phyloP scores from a whole-genome alignment of 92 coral and sea anemone genomes.

The Scolanthus callimorphus region DNA sequence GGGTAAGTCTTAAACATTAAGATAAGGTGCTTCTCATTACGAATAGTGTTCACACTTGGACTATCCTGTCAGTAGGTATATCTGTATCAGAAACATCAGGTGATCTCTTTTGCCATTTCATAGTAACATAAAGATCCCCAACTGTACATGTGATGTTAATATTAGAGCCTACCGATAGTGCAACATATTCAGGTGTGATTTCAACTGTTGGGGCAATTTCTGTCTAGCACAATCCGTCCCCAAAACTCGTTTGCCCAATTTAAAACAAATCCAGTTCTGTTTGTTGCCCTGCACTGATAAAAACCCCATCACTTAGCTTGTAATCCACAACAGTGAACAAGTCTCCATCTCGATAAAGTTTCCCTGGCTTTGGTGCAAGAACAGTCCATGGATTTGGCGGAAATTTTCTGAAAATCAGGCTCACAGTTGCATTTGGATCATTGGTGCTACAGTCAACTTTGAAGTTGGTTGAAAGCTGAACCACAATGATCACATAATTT shows the following conservation, averaged over 20 bases:
- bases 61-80: not conserved
- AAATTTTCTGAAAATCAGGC: not conserved
- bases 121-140: too few relatives aligned
- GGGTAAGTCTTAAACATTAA: constrained; percentile 9
- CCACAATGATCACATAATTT: not conserved
- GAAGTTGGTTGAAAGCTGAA: not conserved
- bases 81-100: not conserved
- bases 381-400: not conserved
- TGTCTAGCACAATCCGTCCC: too few relatives aligned
- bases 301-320: constrained; percentile 13
- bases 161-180: not conserved
- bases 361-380: not conserved
- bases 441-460: constrained; percentile 18
- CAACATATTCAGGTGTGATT: not conserved
- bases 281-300: constrained; percentile 33
- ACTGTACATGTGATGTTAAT: constrained; percentile 6
- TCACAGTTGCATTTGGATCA: constrained; percentile 12
- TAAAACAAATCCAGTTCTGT: not conserved
- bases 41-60: too few relatives aligned
- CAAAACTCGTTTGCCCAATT: too few relatives aligned
- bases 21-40: not conserved
- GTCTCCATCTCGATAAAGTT: constrained; percentile 22
- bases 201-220: not conserved
- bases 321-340: constrained; percentile 22
- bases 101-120: constrained; percentile 5